A percentile compares a stretch with the other conserved stretches of the same genome.
Evolutionary conservation across 2,113 vertebrate genomes (phyloP).

Genomic region (Myrmophylax atrothorax): DNA sequence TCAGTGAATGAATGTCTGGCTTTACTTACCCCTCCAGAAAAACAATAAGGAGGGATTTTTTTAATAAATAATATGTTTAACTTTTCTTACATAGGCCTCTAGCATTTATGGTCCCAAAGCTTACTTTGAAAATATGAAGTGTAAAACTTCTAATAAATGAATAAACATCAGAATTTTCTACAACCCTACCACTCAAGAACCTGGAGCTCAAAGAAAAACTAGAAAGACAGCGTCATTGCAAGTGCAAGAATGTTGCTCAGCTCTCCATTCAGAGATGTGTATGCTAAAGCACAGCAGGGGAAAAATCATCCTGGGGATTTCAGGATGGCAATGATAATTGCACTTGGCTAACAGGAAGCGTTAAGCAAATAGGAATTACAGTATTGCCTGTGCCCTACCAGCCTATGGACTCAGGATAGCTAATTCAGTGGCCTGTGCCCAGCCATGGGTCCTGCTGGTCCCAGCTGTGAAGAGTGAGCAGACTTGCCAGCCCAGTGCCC

Average conservation of each 20-base stretch:
- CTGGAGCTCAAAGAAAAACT: neutral
- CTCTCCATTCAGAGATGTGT: neutral
- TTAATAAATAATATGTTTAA: neutral
- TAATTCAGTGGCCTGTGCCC: neutral
- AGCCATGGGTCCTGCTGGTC: neutral
- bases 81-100: neutral
- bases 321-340: fast-evolving
- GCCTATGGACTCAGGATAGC: fast-evolving
- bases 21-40: neutral
- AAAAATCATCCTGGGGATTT: neutral
- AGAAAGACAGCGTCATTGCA: neutral
- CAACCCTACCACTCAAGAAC: neutral
- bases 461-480: neutral
- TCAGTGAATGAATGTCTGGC: neutral
- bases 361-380: neutral
- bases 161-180: neutral
- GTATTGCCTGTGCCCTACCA: neutral
- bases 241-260: neutral
- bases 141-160: neutral
- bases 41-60: neutral
- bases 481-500: fast-evolving
- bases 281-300: neutral
- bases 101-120: neutral
- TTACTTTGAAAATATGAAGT: neutral
- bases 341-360: neutral